These are phyloP conservation scores for Rhagoletis pomonella DNA, from an alignment of 1,140 invertebrate species.

Conservation along the genomic window DNA sequence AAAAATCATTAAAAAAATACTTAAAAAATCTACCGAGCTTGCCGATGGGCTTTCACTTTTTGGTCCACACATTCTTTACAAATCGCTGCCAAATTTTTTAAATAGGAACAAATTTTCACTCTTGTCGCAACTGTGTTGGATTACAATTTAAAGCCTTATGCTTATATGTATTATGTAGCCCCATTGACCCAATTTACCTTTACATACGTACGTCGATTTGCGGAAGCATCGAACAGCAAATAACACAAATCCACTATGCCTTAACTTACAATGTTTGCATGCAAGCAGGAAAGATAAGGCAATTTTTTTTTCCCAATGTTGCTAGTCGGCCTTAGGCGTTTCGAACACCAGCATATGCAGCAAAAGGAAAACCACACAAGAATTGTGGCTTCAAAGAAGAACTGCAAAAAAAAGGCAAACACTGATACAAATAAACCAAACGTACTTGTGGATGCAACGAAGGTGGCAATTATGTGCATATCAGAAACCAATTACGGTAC, in stretches of 20 bases:
- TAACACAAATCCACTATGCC: background rate
- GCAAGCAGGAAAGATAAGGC: background rate
- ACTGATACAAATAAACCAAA: background rate
- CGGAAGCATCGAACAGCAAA: background rate
- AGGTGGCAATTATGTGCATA: background rate
- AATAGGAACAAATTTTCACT: no score
- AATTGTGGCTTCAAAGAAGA: background rate
- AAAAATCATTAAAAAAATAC: no score
- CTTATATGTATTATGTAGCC: no score
- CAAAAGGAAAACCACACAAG: background rate
- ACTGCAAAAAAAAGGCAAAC: background rate
- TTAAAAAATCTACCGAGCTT: no score
- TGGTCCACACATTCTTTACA: no score
- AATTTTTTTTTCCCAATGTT: background rate
- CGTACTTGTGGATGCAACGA: background rate
- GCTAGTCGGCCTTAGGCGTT: background rate
- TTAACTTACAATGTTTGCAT: background rate
- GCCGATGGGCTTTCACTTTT: no score
- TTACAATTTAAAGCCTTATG: no score
- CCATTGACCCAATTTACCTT: no score
- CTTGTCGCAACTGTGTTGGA: no score
- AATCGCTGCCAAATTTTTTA: no score
- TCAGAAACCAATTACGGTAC: background rate
- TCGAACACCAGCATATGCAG: background rate
- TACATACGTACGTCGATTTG: no score